Evolutionary conservation across 2,888 invertebrate genomes (phyloP).

Genomic region (Pycnomerus fuliginosus): DNA sequence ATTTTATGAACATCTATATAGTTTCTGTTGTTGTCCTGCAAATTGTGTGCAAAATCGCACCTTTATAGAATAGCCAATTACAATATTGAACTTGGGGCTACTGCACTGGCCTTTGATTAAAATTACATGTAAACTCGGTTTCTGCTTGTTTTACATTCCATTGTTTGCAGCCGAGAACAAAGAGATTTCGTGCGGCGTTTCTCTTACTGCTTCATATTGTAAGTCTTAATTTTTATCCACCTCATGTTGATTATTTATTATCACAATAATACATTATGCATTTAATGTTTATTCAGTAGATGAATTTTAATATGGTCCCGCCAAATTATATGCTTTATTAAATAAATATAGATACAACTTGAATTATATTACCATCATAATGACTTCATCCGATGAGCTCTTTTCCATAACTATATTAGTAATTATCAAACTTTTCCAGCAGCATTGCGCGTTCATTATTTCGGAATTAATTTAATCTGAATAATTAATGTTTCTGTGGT

Average conservation of each 20-base stretch:
- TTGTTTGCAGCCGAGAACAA: constrained; percentile 53
- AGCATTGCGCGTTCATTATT: too few relatives aligned
- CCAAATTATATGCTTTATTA: constrained; percentile 10
- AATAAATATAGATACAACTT: neutral
- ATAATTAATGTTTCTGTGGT: too few relatives aligned
- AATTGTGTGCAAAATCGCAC: constrained; percentile 53
- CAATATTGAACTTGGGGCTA: constrained; percentile 50
- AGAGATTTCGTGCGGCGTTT: constrained; percentile 52
- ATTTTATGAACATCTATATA: constrained; percentile 43
- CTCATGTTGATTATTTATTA: constrained; percentile 42
- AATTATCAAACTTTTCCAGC: too few relatives aligned
- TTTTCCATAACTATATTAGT: constrained; percentile 34
- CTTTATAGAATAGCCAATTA: constrained; percentile 50
- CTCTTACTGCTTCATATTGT: constrained; percentile 41
- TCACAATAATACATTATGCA: constrained; percentile 44
- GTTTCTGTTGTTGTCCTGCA: constrained; percentile 42
- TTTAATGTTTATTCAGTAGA: constrained; percentile 37
- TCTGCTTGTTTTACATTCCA: constrained; percentile 55
- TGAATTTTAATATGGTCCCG: constrained; percentile 15
- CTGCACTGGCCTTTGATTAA: constrained; percentile 51
- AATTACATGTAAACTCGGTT: constrained; percentile 54
- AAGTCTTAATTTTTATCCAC: constrained; percentile 49
- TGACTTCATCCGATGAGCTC: constrained; percentile 21
- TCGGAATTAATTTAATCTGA: too few relatives aligned
- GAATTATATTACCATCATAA: constrained; percentile 1